Conservation (phyloP, 2,888 invertebrate species). For the Tenthredo distinguenda region DNA sequence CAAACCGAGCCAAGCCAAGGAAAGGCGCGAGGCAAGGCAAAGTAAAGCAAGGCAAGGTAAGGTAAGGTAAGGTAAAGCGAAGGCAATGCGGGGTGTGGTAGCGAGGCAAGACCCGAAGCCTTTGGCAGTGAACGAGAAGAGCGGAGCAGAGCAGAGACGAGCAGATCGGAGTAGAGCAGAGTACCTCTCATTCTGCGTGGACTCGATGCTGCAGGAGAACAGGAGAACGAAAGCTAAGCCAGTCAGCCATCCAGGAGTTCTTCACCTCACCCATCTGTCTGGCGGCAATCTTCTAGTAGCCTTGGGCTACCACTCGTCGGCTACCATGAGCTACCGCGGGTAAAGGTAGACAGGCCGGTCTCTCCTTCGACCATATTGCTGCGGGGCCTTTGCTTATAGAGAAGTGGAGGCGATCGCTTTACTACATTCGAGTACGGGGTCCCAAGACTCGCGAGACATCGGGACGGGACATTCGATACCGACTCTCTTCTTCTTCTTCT, state of each 20-base stretch:
- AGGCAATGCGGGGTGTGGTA: background rate
- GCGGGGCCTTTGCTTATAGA: slow-evolving; percentile 30
- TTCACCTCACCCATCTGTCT: slow-evolving; percentile 77
- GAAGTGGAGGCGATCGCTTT: slow-evolving; percentile 29
- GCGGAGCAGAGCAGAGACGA: slow-evolving; percentile 57
- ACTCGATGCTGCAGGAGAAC: slow-evolving; percentile 17
- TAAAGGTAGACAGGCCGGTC: slow-evolving; percentile 36
- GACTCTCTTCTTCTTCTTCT: slow-evolving; percentile 9
- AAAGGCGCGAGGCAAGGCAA: background rate
- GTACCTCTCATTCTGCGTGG: slow-evolving; percentile 13
- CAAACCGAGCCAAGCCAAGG: background rate
- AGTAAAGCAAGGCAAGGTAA: background rate
- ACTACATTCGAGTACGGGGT: slow-evolving; percentile 1
- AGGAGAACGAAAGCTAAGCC: slow-evolving; percentile 24
- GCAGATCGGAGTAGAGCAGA: slow-evolving; percentile 54
- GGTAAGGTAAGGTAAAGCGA: background rate
- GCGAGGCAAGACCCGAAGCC: slow-evolving; percentile 23
- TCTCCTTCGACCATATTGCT: slow-evolving; percentile 44
- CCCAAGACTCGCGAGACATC: slow-evolving; percentile 8
- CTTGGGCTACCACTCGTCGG: slow-evolving; percentile 77
- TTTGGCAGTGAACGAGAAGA: slow-evolving; percentile 21
- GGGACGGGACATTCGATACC: slow-evolving; percentile 47
- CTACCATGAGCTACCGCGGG: slow-evolving; percentile 67
- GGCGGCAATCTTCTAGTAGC: slow-evolving; percentile 78
- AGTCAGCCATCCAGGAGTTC: slow-evolving; percentile 47